These are phyloP conservation scores for Berghia stephanieae DNA, from an alignment of 1,140 invertebrate genomes.

Conservation along the genomic window DNA sequence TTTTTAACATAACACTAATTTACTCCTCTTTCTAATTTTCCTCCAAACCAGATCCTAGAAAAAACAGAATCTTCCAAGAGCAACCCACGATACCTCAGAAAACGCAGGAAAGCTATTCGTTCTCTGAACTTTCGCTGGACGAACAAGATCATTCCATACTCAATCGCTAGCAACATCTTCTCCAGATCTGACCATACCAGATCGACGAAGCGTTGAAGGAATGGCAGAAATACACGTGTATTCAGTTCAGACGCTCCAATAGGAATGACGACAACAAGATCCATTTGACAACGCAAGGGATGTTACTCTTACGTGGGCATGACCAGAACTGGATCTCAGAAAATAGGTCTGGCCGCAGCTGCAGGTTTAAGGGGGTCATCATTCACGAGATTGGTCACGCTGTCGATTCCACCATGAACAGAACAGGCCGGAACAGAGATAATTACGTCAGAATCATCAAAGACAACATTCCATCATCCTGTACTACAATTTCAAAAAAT, in stretches of 20 bases:
- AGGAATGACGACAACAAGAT: neutral
- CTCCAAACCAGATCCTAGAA: too few relatives aligned
- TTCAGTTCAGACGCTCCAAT: neutral
- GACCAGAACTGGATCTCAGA: slow-evolving; percentile 24
- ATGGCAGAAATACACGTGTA: slow-evolving; percentile 29
- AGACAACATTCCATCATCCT: slow-evolving; percentile 49
- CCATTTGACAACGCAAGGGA: neutral
- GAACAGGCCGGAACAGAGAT: slow-evolving; percentile 66
- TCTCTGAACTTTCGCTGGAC: slow-evolving; percentile 14
- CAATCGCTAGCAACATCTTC: neutral
- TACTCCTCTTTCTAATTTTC: too few relatives aligned
- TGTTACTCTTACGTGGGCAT: slow-evolving; percentile 33
- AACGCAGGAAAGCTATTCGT: slow-evolving; percentile 25
- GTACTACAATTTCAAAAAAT: slow-evolving; percentile 96
- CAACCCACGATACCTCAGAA: too few relatives aligned
- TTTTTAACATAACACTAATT: too few relatives aligned
- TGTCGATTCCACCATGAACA: slow-evolving; percentile 72
- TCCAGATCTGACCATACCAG: neutral
- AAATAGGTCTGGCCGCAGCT: slow-evolving; percentile 19
- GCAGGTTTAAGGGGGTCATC: slow-evolving; percentile 48
- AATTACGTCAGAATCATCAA: slow-evolving; percentile 56
- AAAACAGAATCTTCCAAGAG: too few relatives aligned
- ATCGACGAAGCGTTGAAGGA: slow-evolving; percentile 19
- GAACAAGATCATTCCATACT: slow-evolving; percentile 20
- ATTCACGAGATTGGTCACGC: slow-evolving; percentile 64